phyloP scores from a whole-genome alignment of 2,888 invertebrate genomes.

The Bedellia somnulentella region DNA sequence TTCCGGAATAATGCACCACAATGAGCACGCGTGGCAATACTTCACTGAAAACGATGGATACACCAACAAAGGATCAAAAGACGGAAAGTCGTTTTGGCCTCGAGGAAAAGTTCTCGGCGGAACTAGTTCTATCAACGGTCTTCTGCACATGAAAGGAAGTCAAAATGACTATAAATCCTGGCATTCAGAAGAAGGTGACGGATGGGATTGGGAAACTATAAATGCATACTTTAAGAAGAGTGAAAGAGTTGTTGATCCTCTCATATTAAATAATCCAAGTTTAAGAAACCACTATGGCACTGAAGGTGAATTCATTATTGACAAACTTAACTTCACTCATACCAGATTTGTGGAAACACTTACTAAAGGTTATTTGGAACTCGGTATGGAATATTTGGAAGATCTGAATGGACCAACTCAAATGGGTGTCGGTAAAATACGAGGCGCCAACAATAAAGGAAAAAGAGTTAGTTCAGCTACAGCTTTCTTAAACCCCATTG shows the following conservation, averaged over 20 bases:
- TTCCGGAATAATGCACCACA: slow-evolving; percentile 25
- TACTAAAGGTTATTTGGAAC: slow-evolving; percentile 41
- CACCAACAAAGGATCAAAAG: slow-evolving; percentile 22
- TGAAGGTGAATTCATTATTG: slow-evolving; percentile 51
- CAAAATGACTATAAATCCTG: slow-evolving; percentile 34
- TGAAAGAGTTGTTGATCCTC: slow-evolving; percentile 37
- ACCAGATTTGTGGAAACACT: slow-evolving; percentile 27
- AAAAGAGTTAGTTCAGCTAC: slow-evolving; percentile 58
- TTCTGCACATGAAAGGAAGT: slow-evolving; percentile 40
- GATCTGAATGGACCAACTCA: slow-evolving; percentile 44
- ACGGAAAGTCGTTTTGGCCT: slow-evolving; percentile 37
- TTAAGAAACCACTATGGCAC: slow-evolving; percentile 37
- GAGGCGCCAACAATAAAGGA: slow-evolving; percentile 50
- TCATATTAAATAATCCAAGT: slow-evolving; percentile 31
- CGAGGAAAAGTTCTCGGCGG: slow-evolving; percentile 42
- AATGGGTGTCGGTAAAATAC: slow-evolving; percentile 55
- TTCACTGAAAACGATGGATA: slow-evolving; percentile 32
- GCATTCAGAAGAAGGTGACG: slow-evolving; percentile 29
- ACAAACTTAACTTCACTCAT: slow-evolving; percentile 44
- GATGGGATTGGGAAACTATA: slow-evolving; percentile 41
- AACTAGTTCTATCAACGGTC: slow-evolving; percentile 42
- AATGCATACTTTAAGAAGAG: slow-evolving; percentile 41
- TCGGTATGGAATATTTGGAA: slow-evolving; percentile 44
- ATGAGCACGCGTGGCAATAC: slow-evolving; percentile 30
- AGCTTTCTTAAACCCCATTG: slow-evolving; percentile 37